phyloP scores from a whole-genome alignment of 1,140 invertebrate genomes.

The Odontomachus brunneus region DNA sequence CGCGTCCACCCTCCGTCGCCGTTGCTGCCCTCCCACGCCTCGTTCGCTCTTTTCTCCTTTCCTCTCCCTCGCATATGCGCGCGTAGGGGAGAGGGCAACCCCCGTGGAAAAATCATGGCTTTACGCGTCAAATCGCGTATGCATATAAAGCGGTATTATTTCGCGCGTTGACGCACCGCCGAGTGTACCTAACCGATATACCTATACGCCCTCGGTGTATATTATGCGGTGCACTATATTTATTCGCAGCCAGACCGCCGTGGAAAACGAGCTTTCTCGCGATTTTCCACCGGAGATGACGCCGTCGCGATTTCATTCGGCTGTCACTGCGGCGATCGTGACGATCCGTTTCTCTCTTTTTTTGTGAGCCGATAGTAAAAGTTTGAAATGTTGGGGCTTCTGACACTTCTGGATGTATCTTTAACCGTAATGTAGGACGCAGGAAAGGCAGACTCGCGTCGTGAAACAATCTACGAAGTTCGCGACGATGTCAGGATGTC shows the following conservation, averaged over 20 bases:
- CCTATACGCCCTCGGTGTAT: constrained; percentile 52
- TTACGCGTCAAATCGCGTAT: constrained; percentile 83
- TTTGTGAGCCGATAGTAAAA: too few species aligned
- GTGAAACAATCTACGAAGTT: too few species aligned
- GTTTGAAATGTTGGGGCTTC: too few species aligned
- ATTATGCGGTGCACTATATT: constrained; percentile 55
- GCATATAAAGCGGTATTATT: constrained; percentile 83
- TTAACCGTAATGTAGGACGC: too few species aligned
- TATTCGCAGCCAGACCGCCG: constrained; percentile 37
- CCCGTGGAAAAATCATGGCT: constrained; percentile 82
- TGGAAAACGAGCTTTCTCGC: constrained; percentile 39
- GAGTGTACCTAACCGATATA: constrained; percentile 63
- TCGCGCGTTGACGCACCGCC: constrained; percentile 75
- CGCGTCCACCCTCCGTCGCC: constrained; percentile 58
- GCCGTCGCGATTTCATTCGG: neutral
- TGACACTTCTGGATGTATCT: too few species aligned
- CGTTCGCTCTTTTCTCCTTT: constrained; percentile 16
- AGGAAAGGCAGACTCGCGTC: too few species aligned
- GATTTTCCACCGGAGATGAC: constrained; percentile 36
- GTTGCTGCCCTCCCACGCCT: constrained; percentile 1
- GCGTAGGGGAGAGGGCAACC: constrained; percentile 50
- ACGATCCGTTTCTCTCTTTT: too few species aligned
- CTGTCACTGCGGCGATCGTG: neutral
- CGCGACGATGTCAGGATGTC: too few species aligned
- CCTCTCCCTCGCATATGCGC: constrained; percentile 30